Base-by-base conservation (phyloP, 2,888 invertebrate species). In the Brachyopa scutellaris region DNA sequence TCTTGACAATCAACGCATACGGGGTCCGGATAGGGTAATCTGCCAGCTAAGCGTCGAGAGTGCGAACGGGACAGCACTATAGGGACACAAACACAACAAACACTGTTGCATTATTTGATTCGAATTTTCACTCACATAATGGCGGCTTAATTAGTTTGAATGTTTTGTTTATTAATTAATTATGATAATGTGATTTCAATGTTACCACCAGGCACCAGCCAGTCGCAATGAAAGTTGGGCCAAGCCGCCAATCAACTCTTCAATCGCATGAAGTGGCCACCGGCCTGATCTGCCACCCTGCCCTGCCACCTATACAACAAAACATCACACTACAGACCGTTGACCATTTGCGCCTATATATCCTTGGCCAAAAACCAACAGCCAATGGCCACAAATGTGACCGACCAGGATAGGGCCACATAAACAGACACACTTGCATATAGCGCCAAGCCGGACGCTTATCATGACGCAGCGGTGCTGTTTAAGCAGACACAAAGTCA, bases 181-280 rank as follows among this genome's bases (percentile, higher is more conserved):
- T 85, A 85, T 84, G 84, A 74, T 85, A 85, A 85, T 85, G 85
- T 72, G 85, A 85, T 85, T 85, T 85, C 82, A 84, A 84, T 85
- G 85, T 85, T 82, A 57, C 66, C 70, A 64, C 33, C 47, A 36
- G 19, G n/a, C n/a, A n/a, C n/a, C n/a, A n/a, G n/a, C n/a, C 38
- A 17, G 36, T 29, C 33, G 15, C n/a, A 15, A 26, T 59, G 42
- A 15, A 36, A 38, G 26, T 5, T 23, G 31, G 40, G 21, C 61
- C 42, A 61, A 13, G 47, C 80, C 59, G 64, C 70, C 70, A 66
- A 76, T 76, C 62, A 67, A 53, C 53, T 66, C 29, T 15, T 61
- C 57, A 55, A 53, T 36, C 66, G 53, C 17, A 66, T 13, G 23
- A 15, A n/a, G 23, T 49, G 40, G 21, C 29, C 26, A 42, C 40